Conservation (phyloP, 2,113 vertebrate genomes). For the Eublepharis macularius region DNA sequence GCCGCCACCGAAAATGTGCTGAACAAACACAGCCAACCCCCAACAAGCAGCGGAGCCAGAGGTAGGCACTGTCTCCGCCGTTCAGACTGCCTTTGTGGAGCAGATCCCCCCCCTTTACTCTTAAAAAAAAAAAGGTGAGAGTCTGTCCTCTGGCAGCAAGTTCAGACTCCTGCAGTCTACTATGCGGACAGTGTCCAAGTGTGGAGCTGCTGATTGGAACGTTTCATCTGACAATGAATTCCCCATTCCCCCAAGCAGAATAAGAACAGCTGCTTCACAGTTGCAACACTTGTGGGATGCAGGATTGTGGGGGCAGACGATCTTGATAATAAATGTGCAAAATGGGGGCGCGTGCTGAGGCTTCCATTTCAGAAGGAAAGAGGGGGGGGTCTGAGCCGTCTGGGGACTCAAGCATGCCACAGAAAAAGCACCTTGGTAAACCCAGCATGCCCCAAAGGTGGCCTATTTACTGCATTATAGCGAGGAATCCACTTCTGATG, state of each 20-base stretch:
- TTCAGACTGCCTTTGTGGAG: neutral
- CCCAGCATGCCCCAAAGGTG: neutral
- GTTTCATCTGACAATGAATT: neutral
- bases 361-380: neutral
- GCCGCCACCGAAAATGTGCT: neutral
- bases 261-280: neutral
- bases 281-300: neutral
- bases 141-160: neutral
- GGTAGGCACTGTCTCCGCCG: neutral
- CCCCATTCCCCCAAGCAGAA: neutral
- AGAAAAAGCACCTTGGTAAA: neutral
- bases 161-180: neutral
- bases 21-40: neutral
- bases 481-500: neutral
- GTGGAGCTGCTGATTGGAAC: rapidly evolving
- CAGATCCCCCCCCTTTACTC: neutral
- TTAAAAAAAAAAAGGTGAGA: neutral
- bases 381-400: neutral
- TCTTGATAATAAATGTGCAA: neutral
- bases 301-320: neutral
- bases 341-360: neutral
- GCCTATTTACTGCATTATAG: neutral
- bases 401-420: too few species aligned
- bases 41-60: neutral
- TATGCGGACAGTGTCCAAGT: rapidly evolving